A percentile compares a stretch with the other conserved stretches of the same genome.
Evolutionary conservation across 2,888 invertebrate genomes (phyloP).

Genomic region (Parnassius orleans): DNA sequence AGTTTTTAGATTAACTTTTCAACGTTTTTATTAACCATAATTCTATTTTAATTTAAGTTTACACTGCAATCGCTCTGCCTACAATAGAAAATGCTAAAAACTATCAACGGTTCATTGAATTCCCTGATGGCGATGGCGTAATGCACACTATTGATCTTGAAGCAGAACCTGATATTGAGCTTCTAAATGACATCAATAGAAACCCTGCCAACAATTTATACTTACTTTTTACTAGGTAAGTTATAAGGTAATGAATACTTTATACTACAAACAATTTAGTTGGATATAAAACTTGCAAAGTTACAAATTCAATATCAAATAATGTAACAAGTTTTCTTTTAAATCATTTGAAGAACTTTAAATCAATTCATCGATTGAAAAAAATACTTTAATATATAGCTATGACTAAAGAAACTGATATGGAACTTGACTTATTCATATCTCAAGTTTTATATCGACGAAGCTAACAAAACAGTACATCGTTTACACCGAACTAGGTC

Average conservation of each 20-base stretch:
- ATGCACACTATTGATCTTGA: constrained; percentile 48
- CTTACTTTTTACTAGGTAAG: constrained; percentile 41
- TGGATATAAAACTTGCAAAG: too few relatives aligned
- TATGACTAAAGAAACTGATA: too few relatives aligned
- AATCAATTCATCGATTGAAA: too few relatives aligned
- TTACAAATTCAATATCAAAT: too few relatives aligned
- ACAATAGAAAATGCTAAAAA: constrained; percentile 17
- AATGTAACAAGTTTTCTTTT: too few relatives aligned
- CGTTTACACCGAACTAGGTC: too few relatives aligned
- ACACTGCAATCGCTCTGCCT: constrained; percentile 9
- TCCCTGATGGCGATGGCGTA: constrained; percentile 45
- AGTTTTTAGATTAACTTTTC: background rate
- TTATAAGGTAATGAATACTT: background rate
- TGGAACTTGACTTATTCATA: too few relatives aligned
- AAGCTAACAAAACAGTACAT: too few relatives aligned
- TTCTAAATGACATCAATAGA: constrained; percentile 42
- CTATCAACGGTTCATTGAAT: constrained; percentile 44
- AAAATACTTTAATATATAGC: too few relatives aligned
- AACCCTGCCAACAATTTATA: constrained; percentile 49
- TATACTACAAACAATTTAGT: too few relatives aligned
- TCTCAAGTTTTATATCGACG: too few relatives aligned
- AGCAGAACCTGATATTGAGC: constrained; percentile 40
- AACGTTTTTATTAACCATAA: background rate
- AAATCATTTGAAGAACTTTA: too few relatives aligned
- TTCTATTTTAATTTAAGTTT: constrained; percentile 4